phyloP scores from a whole-genome alignment of 2,113 vertebrate species.

The Tetrao urogallus region DNA sequence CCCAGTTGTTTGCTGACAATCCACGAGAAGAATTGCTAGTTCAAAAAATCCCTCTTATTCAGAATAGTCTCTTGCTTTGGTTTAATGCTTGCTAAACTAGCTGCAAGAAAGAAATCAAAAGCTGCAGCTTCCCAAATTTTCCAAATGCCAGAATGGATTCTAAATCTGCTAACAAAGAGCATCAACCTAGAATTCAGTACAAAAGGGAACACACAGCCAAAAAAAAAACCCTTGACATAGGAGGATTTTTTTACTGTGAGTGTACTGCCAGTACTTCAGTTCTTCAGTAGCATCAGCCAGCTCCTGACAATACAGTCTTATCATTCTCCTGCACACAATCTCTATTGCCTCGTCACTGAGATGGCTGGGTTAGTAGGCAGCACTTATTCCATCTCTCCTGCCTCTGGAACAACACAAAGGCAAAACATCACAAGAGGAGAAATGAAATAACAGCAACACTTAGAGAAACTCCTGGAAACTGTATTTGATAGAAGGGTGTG shows the following conservation, averaged over 20 bases:
- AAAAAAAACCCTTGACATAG: background rate
- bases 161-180: background rate
- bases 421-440: background rate
- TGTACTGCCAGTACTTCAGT: background rate
- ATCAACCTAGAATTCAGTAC: background rate
- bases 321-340: background rate
- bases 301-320: background rate
- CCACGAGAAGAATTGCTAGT: background rate
- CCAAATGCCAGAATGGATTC: background rate
- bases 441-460: background rate
- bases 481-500: background rate
- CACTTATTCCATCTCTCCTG: background rate
- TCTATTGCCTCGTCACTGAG: background rate
- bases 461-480: conserved; percentile 3
- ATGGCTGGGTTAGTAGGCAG: background rate
- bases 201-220: background rate
- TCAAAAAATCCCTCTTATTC: background rate
- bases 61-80: background rate
- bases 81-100: background rate
- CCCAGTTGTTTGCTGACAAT: background rate
- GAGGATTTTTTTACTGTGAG: background rate
- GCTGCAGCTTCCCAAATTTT: background rate
- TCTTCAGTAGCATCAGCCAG: background rate
- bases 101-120: background rate
- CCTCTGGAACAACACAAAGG: background rate